Conservation (phyloP, 2,797 vertebrate species). For the Scomberomorus guttatus region DNA sequence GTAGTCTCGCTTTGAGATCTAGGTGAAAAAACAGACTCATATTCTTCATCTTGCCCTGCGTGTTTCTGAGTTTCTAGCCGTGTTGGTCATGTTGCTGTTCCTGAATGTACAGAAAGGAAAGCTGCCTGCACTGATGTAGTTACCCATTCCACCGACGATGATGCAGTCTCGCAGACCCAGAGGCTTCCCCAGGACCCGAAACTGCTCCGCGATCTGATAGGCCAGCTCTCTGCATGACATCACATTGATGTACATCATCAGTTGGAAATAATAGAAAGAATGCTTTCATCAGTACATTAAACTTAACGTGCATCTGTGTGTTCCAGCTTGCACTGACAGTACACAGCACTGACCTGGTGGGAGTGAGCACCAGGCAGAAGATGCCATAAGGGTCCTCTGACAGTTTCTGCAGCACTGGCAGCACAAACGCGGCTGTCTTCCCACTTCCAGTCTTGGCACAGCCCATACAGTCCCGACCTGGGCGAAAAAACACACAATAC, state of each 20-base stretch:
- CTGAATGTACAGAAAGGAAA: neutral
- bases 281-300: neutral
- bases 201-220: constrained; percentile 97
- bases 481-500: neutral
- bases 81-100: too few species aligned
- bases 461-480: constrained; percentile 95
- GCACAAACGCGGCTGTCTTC: constrained; percentile 95
- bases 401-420: constrained; percentile 94
- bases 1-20: too few species aligned
- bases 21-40: too few species aligned
- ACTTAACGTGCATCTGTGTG: neutral
- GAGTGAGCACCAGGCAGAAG: constrained; percentile 95
- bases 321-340: constrained; percentile 75
- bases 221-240: constrained; percentile 91
- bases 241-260: constrained; percentile 25
- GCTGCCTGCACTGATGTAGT: neutral
- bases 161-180: constrained; percentile 93
- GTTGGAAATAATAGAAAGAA: neutral
- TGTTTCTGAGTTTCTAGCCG: neutral
- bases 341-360: constrained; percentile 92
- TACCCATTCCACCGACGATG: constrained; percentile 96
- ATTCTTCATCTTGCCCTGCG: too few species aligned
- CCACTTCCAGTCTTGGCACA: constrained; percentile 97
- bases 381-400: constrained; percentile 96
- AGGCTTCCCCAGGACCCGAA: constrained; percentile 94